Evolutionary conservation across 2,888 invertebrate species (phyloP), one percentile per base, ranked within the genome.

Genomic region (Meandrusa payeni): DNA sequence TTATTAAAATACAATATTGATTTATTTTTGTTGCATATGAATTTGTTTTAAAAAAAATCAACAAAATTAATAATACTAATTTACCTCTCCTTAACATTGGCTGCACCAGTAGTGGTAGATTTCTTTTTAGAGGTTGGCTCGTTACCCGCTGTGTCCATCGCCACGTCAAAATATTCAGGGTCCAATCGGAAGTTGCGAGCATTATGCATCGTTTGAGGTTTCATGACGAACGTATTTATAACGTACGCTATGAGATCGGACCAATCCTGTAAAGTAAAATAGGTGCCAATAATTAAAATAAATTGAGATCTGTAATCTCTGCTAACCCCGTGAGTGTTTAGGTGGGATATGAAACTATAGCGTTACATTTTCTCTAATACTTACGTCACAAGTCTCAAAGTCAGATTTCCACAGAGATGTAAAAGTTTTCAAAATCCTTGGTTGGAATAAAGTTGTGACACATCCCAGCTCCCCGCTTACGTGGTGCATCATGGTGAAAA

Each of bases 401-500:
- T 93, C 92, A 0, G 91, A 88, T 76, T 93, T 92, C 92, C 93
- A 93, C 51, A 95, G 94, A 36, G 91, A 87, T 0, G 93, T 91
- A 65, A 93, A 95, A 0, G 93, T 91, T 71, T 93, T 93, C 13
- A 95, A 68, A 56, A 95, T 94, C 28, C 89, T 89, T 0, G 95
- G 93, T 68, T 95, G 95, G 57, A 93, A 93, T n/a, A 95, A 82
- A 0, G 91, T 89, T 2, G 90, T 88, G 5, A 93, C 82, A 52
- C 91, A 88, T 9, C 87, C 90, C 36, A 94, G 78, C 63, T 94
- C 94, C 1, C 95, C 95, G 5, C 92, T 93, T 11, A 95, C 90
- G 65, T 96, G 95, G 67, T 95, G 95, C 94, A 96, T 94, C 90
- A 95, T 89, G 0, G 95, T 95, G 55, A 96, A 94, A 13, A 95